Evolutionary conservation across 2,113 vertebrate genomes (phyloP), one percentile per base, ranked within the genome.

Genomic region (Corythaeola cristata): DNA sequence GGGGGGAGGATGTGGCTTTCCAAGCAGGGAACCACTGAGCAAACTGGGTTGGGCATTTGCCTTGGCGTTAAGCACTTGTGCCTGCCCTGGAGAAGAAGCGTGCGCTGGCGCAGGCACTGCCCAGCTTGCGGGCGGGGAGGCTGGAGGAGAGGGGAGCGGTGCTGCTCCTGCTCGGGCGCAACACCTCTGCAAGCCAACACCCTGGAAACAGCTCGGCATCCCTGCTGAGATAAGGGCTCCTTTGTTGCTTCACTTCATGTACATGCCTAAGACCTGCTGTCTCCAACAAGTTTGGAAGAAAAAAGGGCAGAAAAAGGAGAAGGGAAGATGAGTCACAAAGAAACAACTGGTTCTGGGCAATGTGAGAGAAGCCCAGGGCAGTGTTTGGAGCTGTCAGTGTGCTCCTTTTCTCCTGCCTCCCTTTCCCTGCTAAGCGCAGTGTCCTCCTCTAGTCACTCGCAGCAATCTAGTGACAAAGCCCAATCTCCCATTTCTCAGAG

Each of bases 61-160:
- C 24, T 74, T 52, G 69, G 59, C 2, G 0, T 12, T 23, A 5
- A 44, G 23, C 4, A 4, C 59, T 79, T 1, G 0, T 20, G 56
- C 14, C 37, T 62, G 56, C 52, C 21, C 56, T 9, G 77, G 41
- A 41, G 72, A 30, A 56, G 67, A 1, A 28, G 13, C 0, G 1
- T 39, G 50, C 39, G 19, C 28, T 1, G 8, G 32, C 19, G 67
- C 63, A 7, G 93, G 72, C 0, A 0, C 39, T 15, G 3, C 55
- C 28, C 4, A 1, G n/a, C 32, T 26, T 4, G 20, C 0, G 8
- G 64, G 76, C 44, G 52, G 44, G 52, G 64, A 35, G 60, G 19
- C 37, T 4, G 4, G 55, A 21, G n/a, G 28, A 64, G 58, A 45
- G 6, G 35, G 67, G 55, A 81, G 84, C 0, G 1, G 11, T 3